Evolutionary conservation across 2,113 vertebrate species (phyloP).

Genomic region (Meles meles): DNA sequence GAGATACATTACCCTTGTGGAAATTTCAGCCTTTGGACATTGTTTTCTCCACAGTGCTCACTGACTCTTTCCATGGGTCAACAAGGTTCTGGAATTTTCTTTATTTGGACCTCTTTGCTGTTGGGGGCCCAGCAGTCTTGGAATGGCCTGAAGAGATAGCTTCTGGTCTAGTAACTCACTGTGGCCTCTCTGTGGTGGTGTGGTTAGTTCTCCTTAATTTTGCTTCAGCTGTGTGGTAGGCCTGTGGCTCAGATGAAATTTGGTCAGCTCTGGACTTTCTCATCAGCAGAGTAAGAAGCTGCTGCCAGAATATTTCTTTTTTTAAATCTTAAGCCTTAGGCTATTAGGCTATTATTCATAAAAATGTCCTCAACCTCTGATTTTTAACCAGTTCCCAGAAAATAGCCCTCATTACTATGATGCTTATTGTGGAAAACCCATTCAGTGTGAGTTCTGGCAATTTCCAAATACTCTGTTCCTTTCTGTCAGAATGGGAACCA

Average conservation of each 20-base stretch:
- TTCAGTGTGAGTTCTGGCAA: background rate
- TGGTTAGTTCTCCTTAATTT: background rate
- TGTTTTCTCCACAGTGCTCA: background rate
- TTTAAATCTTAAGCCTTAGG: background rate
- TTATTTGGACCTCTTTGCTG: background rate
- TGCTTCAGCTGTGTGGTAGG: background rate
- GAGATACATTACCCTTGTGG: background rate
- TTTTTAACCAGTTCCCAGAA: background rate
- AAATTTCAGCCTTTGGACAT: background rate
- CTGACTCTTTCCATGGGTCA: background rate
- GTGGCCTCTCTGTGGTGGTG: background rate
- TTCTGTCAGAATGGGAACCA: background rate
- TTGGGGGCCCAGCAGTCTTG: background rate
- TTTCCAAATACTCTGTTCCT: background rate
- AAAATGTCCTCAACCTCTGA: background rate
- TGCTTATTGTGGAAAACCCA: background rate
- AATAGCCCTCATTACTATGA: background rate
- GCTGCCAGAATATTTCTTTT: background rate
- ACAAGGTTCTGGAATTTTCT: background rate
- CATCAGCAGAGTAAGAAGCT: background rate
- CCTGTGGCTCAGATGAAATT: background rate
- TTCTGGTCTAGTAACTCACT: background rate
- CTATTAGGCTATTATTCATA: background rate
- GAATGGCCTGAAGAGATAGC: background rate
- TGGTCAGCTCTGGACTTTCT: background rate